Conservation (phyloP, 2,888 invertebrate species). For the Notodonta dromedarius region DNA sequence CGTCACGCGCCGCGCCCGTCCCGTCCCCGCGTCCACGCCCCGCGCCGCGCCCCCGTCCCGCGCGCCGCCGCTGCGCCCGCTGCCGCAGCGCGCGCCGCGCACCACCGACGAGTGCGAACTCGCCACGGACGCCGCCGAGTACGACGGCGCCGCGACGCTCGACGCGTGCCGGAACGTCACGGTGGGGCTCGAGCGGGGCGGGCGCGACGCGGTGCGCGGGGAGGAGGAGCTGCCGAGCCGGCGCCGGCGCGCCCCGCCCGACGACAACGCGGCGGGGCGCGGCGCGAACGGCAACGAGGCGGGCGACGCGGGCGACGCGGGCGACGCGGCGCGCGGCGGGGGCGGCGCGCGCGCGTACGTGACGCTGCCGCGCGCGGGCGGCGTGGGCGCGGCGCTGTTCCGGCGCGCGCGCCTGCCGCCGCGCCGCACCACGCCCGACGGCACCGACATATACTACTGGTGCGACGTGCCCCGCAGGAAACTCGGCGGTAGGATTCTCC, state of each 20-base stretch:
- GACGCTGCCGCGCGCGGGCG: constrained; percentile 75
- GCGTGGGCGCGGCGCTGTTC: constrained; percentile 60
- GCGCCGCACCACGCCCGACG: constrained; percentile 91
- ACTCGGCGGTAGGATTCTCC: constrained; percentile 72
- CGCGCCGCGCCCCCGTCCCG: constrained; percentile 55
- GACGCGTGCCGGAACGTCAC: constrained; percentile 17
- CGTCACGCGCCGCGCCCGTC: constrained; percentile 56
- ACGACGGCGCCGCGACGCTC: constrained; percentile 39
- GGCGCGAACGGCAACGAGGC: constrained; percentile 40
- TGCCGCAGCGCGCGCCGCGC: constrained; percentile 43
- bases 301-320: constrained; percentile 33
- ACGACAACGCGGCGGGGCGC: constrained; percentile 55
- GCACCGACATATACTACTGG: constrained; percentile 94
- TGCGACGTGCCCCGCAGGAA: constrained; percentile 89
- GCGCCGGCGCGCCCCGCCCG: constrained; percentile 35
- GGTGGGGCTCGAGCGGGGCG: constrained; percentile 18
- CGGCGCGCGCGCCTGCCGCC: constrained; percentile 84
- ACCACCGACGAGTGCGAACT: constrained; percentile 79
- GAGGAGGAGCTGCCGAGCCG: constrained; percentile 88
- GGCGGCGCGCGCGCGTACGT: constrained; percentile 74
- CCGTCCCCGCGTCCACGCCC: constrained; percentile 34
- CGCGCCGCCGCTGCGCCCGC: constrained; percentile 48
- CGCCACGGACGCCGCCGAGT: constrained; percentile 78
- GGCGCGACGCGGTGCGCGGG: constrained; percentile 79
- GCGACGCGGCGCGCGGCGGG: constrained; percentile 66